Conservation (phyloP, 2,797 vertebrate genomes). For the Sardinella longiceps region DNA sequence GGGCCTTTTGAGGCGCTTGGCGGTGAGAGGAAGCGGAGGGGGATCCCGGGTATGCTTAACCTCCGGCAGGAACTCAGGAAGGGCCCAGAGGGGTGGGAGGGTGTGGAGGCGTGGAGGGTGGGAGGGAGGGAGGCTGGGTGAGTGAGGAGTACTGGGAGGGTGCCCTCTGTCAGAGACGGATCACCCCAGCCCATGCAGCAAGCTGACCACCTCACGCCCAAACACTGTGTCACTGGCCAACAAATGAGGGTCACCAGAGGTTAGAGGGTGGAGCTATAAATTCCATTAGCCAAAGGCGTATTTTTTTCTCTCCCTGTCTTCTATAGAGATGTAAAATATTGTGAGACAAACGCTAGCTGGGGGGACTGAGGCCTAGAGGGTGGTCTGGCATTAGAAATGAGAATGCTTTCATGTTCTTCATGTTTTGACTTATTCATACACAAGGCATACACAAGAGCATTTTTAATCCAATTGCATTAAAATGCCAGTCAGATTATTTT, state of each 20-base stretch:
- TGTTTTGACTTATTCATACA: not conserved
- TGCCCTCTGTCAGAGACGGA: constrained; percentile 33
- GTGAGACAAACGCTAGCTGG: constrained; percentile 24
- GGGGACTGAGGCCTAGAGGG: constrained; percentile 23
- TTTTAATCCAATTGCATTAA: not conserved
- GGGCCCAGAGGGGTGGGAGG: not conserved
- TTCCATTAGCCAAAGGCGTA: constrained; percentile 42
- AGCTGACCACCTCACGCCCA: constrained; percentile 46
- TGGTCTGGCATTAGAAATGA: not conserved
- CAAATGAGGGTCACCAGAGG: constrained; percentile 55
- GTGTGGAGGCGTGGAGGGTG: not conserved
- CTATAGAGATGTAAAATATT: not conserved
- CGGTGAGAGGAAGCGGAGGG: constrained; percentile 41
- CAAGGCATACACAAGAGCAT: not conserved
- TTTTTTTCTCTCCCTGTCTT: not conserved
- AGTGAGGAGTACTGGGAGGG: too few species aligned
- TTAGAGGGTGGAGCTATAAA: constrained; percentile 39
- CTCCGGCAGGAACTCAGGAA: constrained; percentile 45
- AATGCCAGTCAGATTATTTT: not conserved
- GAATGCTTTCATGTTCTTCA: not conserved
- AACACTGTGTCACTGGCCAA: constrained; percentile 53
- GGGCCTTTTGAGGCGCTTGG: constrained; percentile 38
- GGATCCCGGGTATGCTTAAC: constrained; percentile 44
- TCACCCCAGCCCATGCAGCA: constrained; percentile 16
- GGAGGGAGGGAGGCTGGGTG: not conserved